A percentile compares a stretch with the other conserved stretches of the same genome.
Conservation (phyloP, 2,113 vertebrate genomes). For the Ochotona curzoniae region DNA sequence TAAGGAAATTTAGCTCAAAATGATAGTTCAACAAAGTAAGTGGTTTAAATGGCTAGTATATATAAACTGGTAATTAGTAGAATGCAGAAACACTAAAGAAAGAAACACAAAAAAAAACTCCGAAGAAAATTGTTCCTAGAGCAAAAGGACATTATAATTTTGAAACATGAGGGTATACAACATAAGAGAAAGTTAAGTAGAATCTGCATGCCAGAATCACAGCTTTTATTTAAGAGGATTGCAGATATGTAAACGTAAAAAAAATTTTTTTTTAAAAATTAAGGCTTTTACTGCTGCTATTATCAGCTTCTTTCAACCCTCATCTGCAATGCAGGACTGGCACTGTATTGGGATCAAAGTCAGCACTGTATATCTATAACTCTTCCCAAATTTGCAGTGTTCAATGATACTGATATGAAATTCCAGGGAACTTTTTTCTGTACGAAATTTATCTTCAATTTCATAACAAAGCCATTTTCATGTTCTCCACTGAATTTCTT, state of each 20-base stretch:
- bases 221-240: not conserved
- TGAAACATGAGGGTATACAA: not conserved
- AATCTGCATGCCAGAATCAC: not conserved
- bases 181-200: not conserved
- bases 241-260: not conserved
- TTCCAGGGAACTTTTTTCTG: not conserved
- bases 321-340: not conserved
- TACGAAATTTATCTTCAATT: conserved; percentile 12
- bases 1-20: conserved; percentile 22
- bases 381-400: not conserved
- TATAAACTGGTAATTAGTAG: not conserved
- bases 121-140: not conserved
- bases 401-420: not conserved
- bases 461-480: not conserved
- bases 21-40: not conserved
- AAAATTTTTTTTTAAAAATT: not conserved
- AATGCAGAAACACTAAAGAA: not conserved
- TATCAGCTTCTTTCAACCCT: not conserved
- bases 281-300: not conserved
- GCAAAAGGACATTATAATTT: conserved; percentile 10
- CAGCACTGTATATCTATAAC: not conserved
- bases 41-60: not conserved
- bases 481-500: not conserved
- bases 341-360: not conserved
- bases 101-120: not conserved